phyloP scores from a whole-genome alignment of 2,113 vertebrate species.

The Herpailurus yagouaroundi region DNA sequence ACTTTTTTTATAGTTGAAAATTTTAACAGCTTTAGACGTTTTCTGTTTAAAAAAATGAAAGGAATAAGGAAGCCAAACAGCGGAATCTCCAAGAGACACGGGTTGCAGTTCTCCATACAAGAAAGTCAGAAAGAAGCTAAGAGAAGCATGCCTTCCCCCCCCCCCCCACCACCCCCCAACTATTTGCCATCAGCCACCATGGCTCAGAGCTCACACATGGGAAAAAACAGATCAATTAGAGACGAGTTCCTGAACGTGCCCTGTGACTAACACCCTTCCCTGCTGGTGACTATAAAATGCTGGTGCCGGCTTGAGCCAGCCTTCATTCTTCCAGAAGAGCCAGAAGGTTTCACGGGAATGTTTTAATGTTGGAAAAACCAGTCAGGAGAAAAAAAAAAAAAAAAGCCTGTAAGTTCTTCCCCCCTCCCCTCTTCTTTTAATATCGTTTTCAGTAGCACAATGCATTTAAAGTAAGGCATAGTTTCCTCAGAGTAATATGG shows the following conservation, averaged over 20 bases:
- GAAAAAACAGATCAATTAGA: conserved; percentile 43
- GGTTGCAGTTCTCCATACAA: background rate
- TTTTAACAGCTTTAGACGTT: conserved; percentile 7
- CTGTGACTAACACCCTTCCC: conserved; percentile 63
- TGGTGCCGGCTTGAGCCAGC: conserved; percentile 40
- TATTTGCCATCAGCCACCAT: background rate
- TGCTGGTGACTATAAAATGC: conserved; percentile 67
- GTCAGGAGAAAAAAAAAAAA: conserved; percentile 80
- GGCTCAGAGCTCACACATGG: background rate
- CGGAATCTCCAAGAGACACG: background rate
- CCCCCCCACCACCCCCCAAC: background rate
- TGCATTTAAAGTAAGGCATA: conserved; percentile 86
- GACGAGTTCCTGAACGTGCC: conserved; percentile 45
- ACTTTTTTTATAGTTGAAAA: background rate
- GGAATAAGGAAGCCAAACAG: background rate
- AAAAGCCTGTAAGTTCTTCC: conserved; percentile 73
- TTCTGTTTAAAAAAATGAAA: conserved; percentile 2
- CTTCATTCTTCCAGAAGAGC: conserved; percentile 70
- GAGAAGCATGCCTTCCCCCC: background rate
- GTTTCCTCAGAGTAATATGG: conserved; percentile 85
- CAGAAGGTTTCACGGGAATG: conserved; percentile 77
- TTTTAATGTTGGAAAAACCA: conserved; percentile 78
- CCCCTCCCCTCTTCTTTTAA: conserved; percentile 75
- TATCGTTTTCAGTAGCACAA: conserved; percentile 90
- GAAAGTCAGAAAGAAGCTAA: background rate